Base-by-base conservation (phyloP, 2,797 vertebrate genomes). In the Mormyrus proboscirostris region DNA sequence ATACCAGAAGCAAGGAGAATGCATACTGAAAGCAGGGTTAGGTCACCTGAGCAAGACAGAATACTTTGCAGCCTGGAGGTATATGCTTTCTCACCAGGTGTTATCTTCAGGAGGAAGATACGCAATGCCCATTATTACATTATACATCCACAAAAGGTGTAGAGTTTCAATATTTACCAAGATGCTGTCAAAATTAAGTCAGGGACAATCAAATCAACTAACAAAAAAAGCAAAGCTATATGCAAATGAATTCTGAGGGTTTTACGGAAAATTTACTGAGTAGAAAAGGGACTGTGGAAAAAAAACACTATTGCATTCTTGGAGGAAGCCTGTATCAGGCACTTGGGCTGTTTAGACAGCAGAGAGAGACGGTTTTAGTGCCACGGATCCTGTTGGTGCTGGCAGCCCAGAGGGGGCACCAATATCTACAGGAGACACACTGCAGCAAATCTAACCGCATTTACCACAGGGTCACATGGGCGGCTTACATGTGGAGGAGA, bases 81-180 rank as follows among this genome's bases (percentile, higher is more conserved):
- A 59, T 19, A 47, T 44, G 14, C 69, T 92, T 88, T 92, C 84
- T 90, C 50, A 87, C 89, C 91, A 91, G 92, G 90, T 90, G 91
- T 91, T 51, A 89, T 49, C 53, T 8, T 2, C 83, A 33, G 14
- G 12, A 65, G 55, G 19, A 14, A 86, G 12, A 7, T 41, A n/a
- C 7, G 25, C 41, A 33, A 16, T 5, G n/a, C 16, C 12, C 19
- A 50, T 38, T 14, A 84, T 62, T 49, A 57, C 50, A 62, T n/a
- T 19, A 2, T 10, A 16, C n/a, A 85, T 51, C 5, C 38, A 89
- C 41, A 33, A 41, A 57, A 85, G 44, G 49, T 29, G 51, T 19
- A 33, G 38, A 5, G 10, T 41, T 50, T 85, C 50, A 87, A 9
- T 38, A 59, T 7, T 41, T 59, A 19, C 29, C 86, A 87, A 87